phyloP scores from a whole-genome alignment of 2,888 invertebrate genomes.

The Cyaniris semiargus region DNA sequence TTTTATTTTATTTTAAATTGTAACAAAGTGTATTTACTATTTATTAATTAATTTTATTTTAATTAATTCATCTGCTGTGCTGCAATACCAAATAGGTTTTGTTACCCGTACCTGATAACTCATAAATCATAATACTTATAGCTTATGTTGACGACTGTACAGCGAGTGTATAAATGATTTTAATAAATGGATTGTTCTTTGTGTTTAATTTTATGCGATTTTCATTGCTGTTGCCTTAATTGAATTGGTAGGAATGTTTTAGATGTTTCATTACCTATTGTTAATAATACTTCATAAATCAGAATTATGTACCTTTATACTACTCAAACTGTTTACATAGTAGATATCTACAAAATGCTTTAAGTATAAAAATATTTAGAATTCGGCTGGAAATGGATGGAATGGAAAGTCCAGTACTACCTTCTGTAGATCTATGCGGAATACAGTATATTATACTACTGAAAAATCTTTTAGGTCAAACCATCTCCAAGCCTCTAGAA shows the following conservation, averaged over 20 bases:
- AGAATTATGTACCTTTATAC: neutral
- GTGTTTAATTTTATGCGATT: constrained; percentile 26
- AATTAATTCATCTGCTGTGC: constrained; percentile 13
- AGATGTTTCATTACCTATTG: constrained; percentile 2
- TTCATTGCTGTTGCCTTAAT: neutral
- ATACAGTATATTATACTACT: too few species aligned
- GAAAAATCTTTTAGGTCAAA: neutral
- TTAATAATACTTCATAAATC: neutral
- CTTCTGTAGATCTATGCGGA: too few species aligned
- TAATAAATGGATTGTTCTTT: constrained; percentile 27
- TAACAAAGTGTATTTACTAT: neutral
- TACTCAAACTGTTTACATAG: neutral
- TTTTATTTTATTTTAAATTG: neutral
- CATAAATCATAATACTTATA: neutral
- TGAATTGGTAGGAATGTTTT: constrained; percentile 3
- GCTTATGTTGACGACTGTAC: constrained; percentile 14
- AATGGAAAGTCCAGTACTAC: neutral
- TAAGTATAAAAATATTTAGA: neutral
- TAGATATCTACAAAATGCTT: too few species aligned
- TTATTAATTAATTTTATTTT: neutral
- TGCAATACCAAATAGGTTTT: constrained; percentile 16
- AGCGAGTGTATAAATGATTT: constrained; percentile 11
- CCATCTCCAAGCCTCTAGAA: neutral
- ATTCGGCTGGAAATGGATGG: neutral
- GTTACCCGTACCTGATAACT: constrained; percentile 15